Evolutionary conservation across 1,140 invertebrate genomes (phyloP).

Genomic region (Drusus annulatus): DNA sequence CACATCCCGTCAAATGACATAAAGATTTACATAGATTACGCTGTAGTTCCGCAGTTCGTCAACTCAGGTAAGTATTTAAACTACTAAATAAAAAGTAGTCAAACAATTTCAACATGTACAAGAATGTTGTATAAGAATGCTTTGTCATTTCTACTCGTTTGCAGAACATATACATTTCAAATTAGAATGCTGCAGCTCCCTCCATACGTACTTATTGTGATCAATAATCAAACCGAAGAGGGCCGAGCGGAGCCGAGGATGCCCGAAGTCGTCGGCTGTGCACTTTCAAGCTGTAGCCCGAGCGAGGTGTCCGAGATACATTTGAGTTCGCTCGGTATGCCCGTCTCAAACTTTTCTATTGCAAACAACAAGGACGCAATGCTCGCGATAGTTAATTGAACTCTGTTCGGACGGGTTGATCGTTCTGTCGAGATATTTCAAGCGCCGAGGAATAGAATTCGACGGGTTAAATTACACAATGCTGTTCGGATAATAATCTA

Average conservation of each 20-base stretch:
- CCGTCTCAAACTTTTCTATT: neutral
- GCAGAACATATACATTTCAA: neutral
- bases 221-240: constrained; percentile 54
- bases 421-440: constrained; percentile 29
- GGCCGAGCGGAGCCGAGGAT: constrained; percentile 45
- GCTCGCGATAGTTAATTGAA: constrained; percentile 17
- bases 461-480: constrained; percentile 2
- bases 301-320: constrained; percentile 26
- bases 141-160: neutral
- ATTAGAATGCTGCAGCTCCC: neutral
- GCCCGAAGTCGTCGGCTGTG: constrained; percentile 30
- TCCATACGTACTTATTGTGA: constrained; percentile 50
- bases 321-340: neutral
- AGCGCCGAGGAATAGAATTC: constrained; percentile 17
- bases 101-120: too few relatives aligned
- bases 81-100: too few relatives aligned
- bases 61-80: too few relatives aligned
- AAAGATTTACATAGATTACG: too few relatives aligned
- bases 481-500: neutral
- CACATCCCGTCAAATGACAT: constrained; percentile 32
- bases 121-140: neutral
- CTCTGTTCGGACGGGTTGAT: constrained; percentile 17
- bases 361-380: neutral
- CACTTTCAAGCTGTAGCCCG: constrained; percentile 14
- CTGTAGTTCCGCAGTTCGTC: too few relatives aligned